These are phyloP conservation scores for Resseliella maxima DNA, from an alignment of 2,888 invertebrate genomes.

Conservation along the genomic window DNA sequence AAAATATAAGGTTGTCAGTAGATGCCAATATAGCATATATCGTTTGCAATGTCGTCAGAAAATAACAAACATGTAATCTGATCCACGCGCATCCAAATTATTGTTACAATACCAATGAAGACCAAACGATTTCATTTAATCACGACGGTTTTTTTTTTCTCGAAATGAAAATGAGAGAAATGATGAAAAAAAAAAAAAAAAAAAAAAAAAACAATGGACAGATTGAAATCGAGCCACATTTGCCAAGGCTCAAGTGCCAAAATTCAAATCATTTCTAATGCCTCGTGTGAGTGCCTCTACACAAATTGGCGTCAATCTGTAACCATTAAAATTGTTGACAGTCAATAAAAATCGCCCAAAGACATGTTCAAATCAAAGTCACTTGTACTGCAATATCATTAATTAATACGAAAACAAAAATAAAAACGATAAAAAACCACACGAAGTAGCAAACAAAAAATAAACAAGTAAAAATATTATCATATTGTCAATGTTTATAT, in stretches of 20 bases:
- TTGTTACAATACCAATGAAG: neutral
- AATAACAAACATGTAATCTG: too few relatives aligned
- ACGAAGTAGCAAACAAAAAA: too few relatives aligned
- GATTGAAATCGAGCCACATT: neutral
- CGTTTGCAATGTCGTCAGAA: neutral
- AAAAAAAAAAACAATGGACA: neutral
- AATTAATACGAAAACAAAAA: neutral
- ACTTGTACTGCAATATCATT: conserved; percentile 13
- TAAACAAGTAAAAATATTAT: too few relatives aligned
- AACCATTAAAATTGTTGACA: conserved; percentile 19
- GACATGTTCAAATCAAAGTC: neutral
- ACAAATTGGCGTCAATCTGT: neutral
- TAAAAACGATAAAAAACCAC: too few relatives aligned
- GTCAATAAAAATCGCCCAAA: neutral
- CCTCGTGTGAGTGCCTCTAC: neutral
- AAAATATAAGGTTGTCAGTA: conserved; percentile 40
- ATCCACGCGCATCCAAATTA: neutral
- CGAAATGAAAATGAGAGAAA: neutral
- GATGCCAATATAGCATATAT: conserved; percentile 17
- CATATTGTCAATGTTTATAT: too few relatives aligned
- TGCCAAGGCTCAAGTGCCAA: neutral
- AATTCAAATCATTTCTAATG: neutral
- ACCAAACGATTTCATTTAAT: neutral
- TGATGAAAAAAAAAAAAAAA: too few relatives aligned
- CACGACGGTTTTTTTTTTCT: neutral